These are phyloP conservation scores for Notiomystis cincta DNA, from an alignment of 2,113 vertebrate genomes.

Conservation along the genomic window DNA sequence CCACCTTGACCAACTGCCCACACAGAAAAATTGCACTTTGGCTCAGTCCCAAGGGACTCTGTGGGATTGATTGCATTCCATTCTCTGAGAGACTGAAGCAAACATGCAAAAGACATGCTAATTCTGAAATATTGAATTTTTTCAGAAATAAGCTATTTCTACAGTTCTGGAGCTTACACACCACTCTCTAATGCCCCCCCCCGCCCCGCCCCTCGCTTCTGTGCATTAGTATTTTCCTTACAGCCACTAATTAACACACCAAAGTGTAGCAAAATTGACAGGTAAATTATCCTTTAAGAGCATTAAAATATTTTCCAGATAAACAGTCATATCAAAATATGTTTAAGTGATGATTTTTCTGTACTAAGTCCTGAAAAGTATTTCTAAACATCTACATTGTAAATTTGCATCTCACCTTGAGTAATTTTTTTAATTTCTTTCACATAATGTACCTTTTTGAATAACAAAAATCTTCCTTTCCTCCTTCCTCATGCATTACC, in stretches of 20 bases:
- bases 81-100: neutral
- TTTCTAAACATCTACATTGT: slow-evolving; percentile 25
- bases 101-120: neutral
- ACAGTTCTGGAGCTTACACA: neutral
- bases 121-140: neutral
- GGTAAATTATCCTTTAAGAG: slow-evolving; percentile 73
- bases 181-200: neutral
- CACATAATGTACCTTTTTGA: neutral
- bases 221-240: slow-evolving; percentile 66
- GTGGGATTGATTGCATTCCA: neutral
- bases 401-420: slow-evolving; percentile 52
- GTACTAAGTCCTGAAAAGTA: slow-evolving; percentile 49
- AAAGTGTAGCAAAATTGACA: slow-evolving; percentile 62
- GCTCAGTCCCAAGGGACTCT: fast-evolving
- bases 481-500: neutral
- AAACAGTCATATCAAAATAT: slow-evolving; percentile 62
- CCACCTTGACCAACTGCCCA: neutral
- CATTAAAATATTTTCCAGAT: slow-evolving; percentile 62
- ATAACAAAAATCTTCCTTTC: neutral
- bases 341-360: slow-evolving; percentile 34
- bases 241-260: slow-evolving; percentile 71
- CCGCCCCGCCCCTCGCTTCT: neutral
- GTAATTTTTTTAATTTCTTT: neutral
- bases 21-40: neutral
- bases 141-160: neutral